These are phyloP conservation scores for Cavia aperea DNA, from an alignment of 2,113 vertebrate genomes.

Conservation along the genomic window DNA sequence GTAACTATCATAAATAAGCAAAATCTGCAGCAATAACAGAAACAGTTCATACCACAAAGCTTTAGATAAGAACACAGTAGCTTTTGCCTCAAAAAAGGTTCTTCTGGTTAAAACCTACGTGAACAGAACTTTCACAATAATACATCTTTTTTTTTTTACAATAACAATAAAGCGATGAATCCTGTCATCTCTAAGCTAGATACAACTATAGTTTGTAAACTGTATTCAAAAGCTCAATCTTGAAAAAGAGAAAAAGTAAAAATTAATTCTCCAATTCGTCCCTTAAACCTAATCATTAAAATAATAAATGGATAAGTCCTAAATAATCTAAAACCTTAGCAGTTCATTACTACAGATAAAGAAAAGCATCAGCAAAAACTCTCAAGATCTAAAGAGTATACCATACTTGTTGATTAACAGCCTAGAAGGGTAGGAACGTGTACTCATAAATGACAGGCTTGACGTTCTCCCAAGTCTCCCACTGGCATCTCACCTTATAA, in stretches of 20 bases:
- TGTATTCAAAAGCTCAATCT: not conserved
- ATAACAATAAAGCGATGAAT: not conserved
- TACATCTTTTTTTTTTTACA: not conserved
- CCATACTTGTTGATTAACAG: slow-evolving; percentile 27
- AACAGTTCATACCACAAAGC: not conserved
- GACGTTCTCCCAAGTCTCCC: not conserved
- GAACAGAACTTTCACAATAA: not conserved
- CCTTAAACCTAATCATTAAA: slow-evolving; percentile 17
- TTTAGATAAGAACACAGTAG: not conserved
- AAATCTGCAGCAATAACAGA: not conserved
- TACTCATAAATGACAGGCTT: slow-evolving; percentile 30
- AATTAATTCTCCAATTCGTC: not conserved
- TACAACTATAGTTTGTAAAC: slow-evolving; percentile 13
- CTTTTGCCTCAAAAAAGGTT: not conserved
- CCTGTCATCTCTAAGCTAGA: not conserved
- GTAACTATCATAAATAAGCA: not conserved
- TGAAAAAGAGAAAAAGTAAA: not conserved
- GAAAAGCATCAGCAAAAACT: slow-evolving; percentile 33
- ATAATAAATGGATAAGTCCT: slow-evolving; percentile 26
- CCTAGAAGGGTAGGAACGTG: slow-evolving; percentile 2
- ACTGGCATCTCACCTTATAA: slow-evolving; percentile 24
- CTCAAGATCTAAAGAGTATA: slow-evolving; percentile 19
- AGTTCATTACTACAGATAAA: slow-evolving; percentile 6
- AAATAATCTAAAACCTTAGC: slow-evolving; percentile 24
- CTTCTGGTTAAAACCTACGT: not conserved